A percentile compares a stretch with the other conserved stretches of the same genome.
Conservation (phyloP, 2,888 invertebrate genomes). For the Eulithis testata region DNA sequence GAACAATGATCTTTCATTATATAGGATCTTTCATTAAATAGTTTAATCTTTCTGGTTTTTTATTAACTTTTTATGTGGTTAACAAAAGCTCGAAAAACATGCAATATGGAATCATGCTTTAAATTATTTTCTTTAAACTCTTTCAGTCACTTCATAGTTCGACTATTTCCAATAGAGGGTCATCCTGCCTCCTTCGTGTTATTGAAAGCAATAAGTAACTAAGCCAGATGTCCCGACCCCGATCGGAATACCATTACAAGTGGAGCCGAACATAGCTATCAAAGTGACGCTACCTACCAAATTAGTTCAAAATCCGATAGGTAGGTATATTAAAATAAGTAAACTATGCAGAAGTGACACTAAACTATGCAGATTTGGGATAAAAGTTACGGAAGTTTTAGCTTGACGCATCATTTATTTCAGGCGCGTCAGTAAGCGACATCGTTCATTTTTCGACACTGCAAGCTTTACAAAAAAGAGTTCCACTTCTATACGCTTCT, state of each 20-base stretch:
- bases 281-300: conserved; percentile 6
- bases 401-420: too few relatives aligned
- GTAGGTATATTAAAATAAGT: not conserved
- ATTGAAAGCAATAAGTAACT: conserved; percentile 14
- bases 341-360: conserved; percentile 4
- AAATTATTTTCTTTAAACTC: too few relatives aligned
- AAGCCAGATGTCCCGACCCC: conserved; percentile 26
- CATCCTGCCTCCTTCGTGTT: conserved; percentile 9
- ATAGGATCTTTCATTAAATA: too few relatives aligned
- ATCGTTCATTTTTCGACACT: too few relatives aligned
- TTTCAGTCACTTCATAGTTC: too few relatives aligned
- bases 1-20: too few relatives aligned
- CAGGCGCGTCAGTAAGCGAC: too few relatives aligned
- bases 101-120: too few relatives aligned
- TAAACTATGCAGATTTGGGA: not conserved
- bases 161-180: not conserved
- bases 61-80: too few relatives aligned
- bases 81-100: too few relatives aligned
- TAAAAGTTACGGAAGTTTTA: too few relatives aligned
- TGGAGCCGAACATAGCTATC: conserved; percentile 22
- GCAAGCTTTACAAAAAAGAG: not conserved
- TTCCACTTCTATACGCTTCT: not conserved
- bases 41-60: too few relatives aligned
- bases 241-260: conserved; percentile 31
- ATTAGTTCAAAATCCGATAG: conserved; percentile 11